Percentiles rank a stretch among this genome's conserved stretches.
phyloP scores from a whole-genome alignment of 2,113 vertebrate genomes.

The Centropus unirufus region DNA sequence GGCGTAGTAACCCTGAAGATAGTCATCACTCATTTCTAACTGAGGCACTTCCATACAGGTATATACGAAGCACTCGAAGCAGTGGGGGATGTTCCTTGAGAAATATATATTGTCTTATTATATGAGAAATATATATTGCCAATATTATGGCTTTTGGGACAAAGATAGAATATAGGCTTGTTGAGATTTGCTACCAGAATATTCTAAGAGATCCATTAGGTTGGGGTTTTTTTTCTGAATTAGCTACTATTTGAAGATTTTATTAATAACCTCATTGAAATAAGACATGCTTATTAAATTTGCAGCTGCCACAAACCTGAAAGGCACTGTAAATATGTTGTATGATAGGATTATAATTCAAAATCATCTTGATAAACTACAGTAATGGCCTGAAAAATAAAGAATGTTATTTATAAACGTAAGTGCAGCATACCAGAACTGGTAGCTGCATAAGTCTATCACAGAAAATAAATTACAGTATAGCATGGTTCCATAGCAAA shows the following conservation, averaged over 20 bases:
- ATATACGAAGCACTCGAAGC: background rate
- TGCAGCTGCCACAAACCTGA: background rate
- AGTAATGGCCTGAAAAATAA: background rate
- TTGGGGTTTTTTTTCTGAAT: background rate
- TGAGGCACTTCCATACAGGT: background rate
- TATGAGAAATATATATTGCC: background rate
- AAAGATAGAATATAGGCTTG: background rate
- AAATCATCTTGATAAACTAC: background rate
- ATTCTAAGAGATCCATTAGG: background rate
- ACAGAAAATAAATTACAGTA: background rate
- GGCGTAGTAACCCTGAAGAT: rapidly evolving
- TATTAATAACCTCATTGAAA: background rate
- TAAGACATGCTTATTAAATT: background rate
- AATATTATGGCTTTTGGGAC: background rate
- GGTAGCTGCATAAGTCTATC: background rate
- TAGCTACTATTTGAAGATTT: background rate
- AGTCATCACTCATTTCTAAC: background rate
- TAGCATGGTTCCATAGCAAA: background rate
- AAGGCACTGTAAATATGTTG: background rate
- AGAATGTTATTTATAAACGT: background rate
- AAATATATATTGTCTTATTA: background rate
- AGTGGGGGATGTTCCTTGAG: background rate
- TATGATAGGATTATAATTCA: background rate
- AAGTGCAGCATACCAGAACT: background rate
- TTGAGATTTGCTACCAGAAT: background rate